A percentile compares a stretch with the other conserved stretches of the same genome.
phyloP scores from a whole-genome alignment of 2,888 invertebrate species.

The Microctonus hyperodae region DNA sequence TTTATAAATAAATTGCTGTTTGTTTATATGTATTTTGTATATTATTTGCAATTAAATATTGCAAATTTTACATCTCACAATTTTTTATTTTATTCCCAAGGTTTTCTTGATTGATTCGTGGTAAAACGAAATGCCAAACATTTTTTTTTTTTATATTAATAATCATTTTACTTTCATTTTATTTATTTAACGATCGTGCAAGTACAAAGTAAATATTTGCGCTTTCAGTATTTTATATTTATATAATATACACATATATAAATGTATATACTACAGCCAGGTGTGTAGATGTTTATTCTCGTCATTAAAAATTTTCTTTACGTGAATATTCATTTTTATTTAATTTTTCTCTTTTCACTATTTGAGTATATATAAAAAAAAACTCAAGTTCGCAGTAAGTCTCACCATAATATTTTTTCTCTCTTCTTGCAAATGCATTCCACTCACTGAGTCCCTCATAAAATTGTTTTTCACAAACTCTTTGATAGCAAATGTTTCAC shows the following conservation, averaged over 20 bases:
- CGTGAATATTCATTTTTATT: neutral
- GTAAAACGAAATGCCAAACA: constrained; percentile 4
- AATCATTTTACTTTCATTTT: too few species aligned
- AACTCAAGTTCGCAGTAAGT: constrained; percentile 19
- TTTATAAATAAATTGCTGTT: too few species aligned
- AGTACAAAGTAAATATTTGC: too few species aligned
- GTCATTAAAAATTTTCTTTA: neutral
- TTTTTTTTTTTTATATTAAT: too few species aligned
- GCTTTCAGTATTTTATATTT: neutral
- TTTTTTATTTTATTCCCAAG: neutral
- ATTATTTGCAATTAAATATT: too few species aligned
- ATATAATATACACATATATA: neutral
- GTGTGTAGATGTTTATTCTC: neutral
- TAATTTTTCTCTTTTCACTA: neutral
- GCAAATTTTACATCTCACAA: too few species aligned
- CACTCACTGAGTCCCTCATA: constrained; percentile 15
- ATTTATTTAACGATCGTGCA: too few species aligned
- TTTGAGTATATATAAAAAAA: neutral
- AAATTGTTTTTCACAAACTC: constrained; percentile 19
- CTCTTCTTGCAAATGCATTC: neutral
- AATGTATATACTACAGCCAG: neutral
- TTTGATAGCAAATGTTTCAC: constrained; percentile 16
- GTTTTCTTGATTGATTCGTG: constrained; percentile 38
- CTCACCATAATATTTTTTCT: constrained; percentile 21
- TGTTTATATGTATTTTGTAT: too few species aligned